Conservation (phyloP, 2,797 vertebrate genomes). For the Acanthopagrus latus region DNA sequence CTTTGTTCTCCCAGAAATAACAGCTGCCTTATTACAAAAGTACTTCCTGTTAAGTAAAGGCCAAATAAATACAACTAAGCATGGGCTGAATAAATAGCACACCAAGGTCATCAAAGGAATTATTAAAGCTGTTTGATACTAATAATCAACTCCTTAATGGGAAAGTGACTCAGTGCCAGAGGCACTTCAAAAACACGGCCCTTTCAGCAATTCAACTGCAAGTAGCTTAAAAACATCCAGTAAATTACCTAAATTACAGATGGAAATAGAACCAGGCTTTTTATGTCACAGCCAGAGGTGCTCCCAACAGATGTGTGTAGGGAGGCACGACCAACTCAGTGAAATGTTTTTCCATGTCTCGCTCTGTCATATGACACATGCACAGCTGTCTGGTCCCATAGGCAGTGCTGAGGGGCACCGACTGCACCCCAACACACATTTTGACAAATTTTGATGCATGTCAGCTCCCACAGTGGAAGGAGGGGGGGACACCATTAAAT, state of each 20-base stretch:
- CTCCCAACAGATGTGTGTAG: conserved; percentile 53
- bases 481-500: conserved; percentile 49
- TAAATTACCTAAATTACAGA: conserved; percentile 72
- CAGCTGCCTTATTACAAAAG: conserved; percentile 44
- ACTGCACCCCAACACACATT: conserved; percentile 26
- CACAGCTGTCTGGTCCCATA: conserved; percentile 38
- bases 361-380: conserved; percentile 10
- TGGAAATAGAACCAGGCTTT: conserved; percentile 65
- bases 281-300: conserved; percentile 63
- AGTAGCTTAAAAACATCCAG: conserved; percentile 70
- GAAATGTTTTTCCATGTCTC: conserved; percentile 16
- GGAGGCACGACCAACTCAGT: conserved; percentile 19
- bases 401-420: conserved; percentile 13
- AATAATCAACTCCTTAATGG: conserved; percentile 55
- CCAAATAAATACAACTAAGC: conserved; percentile 47
- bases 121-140: conserved; percentile 44
- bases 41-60: conserved; percentile 56
- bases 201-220: conserved; percentile 48
- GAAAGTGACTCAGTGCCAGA: conserved; percentile 44
- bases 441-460: conserved; percentile 45
- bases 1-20: conserved; percentile 39
- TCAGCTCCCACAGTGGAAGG: conserved; percentile 14
- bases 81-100: conserved; percentile 49
- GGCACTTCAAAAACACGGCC: conserved; percentile 37
- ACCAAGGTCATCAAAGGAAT: conserved; percentile 59